Evolutionary conservation across 1,140 invertebrate genomes (phyloP).

Genomic region (Heliothis subflexa): DNA sequence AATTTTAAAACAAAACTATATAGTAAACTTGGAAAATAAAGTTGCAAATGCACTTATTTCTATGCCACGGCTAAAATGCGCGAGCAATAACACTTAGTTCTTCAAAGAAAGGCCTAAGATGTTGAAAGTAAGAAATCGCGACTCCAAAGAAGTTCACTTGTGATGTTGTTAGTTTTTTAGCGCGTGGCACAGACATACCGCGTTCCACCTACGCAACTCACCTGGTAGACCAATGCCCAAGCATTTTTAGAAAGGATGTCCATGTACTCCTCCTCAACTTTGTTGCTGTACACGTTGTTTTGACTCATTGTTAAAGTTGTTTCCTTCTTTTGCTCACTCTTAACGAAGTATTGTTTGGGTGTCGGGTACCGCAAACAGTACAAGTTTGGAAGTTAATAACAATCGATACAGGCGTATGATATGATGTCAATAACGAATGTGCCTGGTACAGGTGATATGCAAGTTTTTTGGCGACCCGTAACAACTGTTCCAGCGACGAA

Average conservation of each 20-base stretch:
- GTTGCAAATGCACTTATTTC: constrained; percentile 18
- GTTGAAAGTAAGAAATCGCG: constrained; percentile 24
- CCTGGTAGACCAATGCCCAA: constrained; percentile 90
- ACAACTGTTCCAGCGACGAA: constrained; percentile 27
- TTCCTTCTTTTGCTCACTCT: constrained; percentile 36
- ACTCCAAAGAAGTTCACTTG: neutral
- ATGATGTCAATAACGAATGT: constrained; percentile 12
- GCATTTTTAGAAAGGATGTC: constrained; percentile 88
- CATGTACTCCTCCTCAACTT: constrained; percentile 89
- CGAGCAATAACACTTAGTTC: neutral
- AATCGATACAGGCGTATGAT: constrained; percentile 6
- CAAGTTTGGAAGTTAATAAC: constrained; percentile 52
- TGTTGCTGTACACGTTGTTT: constrained; percentile 57
- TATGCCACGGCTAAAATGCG: constrained; percentile 34
- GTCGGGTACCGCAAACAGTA: constrained; percentile 64
- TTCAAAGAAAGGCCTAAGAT: neutral
- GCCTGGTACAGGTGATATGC: constrained; percentile 29
- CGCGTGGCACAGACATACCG: constrained; percentile 72
- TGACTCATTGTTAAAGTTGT: constrained; percentile 63
- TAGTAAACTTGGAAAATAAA: neutral
- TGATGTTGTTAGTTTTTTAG: constrained; percentile 53
- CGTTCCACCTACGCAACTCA: constrained; percentile 78
- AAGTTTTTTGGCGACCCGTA: constrained; percentile 13
- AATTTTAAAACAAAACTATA: neutral
- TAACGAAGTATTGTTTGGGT: constrained; percentile 63